Base-by-base conservation (phyloP, 2,113 vertebrate species). In the Chamaea fasciata region DNA sequence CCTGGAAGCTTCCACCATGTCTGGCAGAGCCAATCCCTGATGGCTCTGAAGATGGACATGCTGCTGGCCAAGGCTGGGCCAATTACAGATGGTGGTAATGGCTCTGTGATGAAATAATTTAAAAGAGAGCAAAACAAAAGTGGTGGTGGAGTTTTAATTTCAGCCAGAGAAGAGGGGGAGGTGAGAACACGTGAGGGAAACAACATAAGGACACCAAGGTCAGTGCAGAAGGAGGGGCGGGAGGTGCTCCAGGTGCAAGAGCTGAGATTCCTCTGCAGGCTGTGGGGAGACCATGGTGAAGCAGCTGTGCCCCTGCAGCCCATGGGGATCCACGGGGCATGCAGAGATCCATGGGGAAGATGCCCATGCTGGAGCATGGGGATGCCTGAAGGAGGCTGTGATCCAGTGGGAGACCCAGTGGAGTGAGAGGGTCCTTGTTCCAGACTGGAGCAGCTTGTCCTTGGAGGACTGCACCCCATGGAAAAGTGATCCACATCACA, bases 321-420 rank as follows among this genome's bases (percentile, higher is more conserved):
- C 18, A 7, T 17, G 53, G 26, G 24, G 35, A 52, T n/a, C 41
- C 41, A 57, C 2, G 2, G 8, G 33, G 19, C 11, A 57, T 7
- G 19, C 41, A 46, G 33, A 59, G 20, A 71, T 37, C 19, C 15
- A 23, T 15, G 18, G 27, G 28, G 27, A 15, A 14, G 11, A 11
- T 30, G 26, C 15, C 33, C 8, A 13, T 5, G 2, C 33, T 4
- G 5, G 33, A 46, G 5, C 2, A 1, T 5, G 20, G 19, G 27
- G 42, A 8, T 19, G 9, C 26, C 56, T 60, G n/a, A 12, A 60
- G n/a, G n/a, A 47, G 15, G 6, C 20, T 52, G 15, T 59, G 42
- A 30, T 30, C 26, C 26, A 47, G 33, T 5, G 6, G 55, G 9
- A 59, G n/a, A 31, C 7, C 15, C 8, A 2, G 8, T 60, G n/a